Evolutionary conservation across 2,797 vertebrate species (phyloP), one percentile per base, ranked within the genome.

Genomic region (Periophthalmus magnuspinnatus): DNA sequence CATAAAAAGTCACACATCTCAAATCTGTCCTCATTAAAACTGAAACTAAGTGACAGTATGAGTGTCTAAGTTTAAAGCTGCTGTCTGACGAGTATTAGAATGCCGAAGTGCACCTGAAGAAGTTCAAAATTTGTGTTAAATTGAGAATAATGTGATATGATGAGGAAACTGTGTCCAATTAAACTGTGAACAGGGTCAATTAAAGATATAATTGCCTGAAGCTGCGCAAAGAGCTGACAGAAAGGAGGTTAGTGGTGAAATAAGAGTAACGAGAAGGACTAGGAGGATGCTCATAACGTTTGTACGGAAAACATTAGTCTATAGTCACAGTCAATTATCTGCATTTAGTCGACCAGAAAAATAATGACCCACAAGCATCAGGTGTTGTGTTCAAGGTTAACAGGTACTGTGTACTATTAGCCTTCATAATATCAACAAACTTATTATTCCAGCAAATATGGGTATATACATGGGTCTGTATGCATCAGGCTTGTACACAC

Each of bases 181-280:
- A 89, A 90, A 85, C 72, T 81, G 50, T 76, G 81, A 84, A 84
- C 82, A 79, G 75, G 86, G 88, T 86, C 74, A 90, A 88, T 91
- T 90, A 90, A 89, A 89, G 80, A 88, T 77, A 84, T 80, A 90
- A 86, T 86, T 85, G 83, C 83, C 81, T 76, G 8, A 79, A 82
- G 84, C 80, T 83, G 77, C 70, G 84, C 80, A 83, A 85, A 84
- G 71, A 55, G 61, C 79, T 77, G 79, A 81, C 41, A 41, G 68
- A 67, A 71, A 68, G 50, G 48, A 67, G 67, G 65, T 74, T 70
- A 75, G 67, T 72, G 78, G 68, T 76, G 41, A 81, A 87, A 77
- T 67, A 83, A 83, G 76, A 67, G 71, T 68, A 83, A 76, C 70
- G 70, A 70, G 75, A 75, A 68, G 71, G 57, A 75, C 73, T 16